These are phyloP conservation scores for Drosophila borealis DNA, from an alignment of 2,888 invertebrate species.

Conservation along the genomic window DNA sequence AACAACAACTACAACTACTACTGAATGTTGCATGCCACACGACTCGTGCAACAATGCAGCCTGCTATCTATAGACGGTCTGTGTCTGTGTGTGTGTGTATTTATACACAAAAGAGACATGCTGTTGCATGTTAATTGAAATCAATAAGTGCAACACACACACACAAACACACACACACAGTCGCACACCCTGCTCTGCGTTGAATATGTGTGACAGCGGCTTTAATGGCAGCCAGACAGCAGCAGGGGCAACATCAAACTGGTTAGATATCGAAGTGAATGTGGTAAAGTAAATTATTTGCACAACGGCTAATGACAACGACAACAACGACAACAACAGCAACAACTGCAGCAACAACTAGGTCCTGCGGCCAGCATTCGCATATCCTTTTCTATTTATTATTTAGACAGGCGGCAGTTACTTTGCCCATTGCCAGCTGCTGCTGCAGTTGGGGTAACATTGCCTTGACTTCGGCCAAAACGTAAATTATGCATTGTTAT, in stretches of 20 bases:
- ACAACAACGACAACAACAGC: conserved; percentile 43
- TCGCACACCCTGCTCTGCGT: conserved; percentile 3
- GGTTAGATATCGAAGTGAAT: conserved; percentile 80
- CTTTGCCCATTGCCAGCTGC: conserved; percentile 66
- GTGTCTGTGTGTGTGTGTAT: conserved; percentile 27
- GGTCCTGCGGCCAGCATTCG: conserved; percentile 42
- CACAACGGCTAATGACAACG: conserved; percentile 80
- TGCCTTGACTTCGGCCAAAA: conserved; percentile 49
- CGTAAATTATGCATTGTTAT: conserved; percentile 78
- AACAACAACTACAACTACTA: conserved; percentile 13
- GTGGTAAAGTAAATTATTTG: conserved; percentile 81
- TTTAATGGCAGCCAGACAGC: conserved; percentile 62
- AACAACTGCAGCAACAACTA: conserved; percentile 27
- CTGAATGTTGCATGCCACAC: conserved; percentile 64
- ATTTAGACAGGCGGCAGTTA: conserved; percentile 76
- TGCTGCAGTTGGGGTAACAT: conserved; percentile 44
- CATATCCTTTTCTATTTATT: conserved; percentile 72
- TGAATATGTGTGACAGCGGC: conserved; percentile 60
- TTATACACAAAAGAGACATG: conserved; percentile 72
- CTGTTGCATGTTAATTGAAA: conserved; percentile 82
- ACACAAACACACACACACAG: conserved; percentile 16
- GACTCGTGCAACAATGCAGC: conserved; percentile 39
- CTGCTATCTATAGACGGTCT: conserved; percentile 6
- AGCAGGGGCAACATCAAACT: conserved; percentile 72
- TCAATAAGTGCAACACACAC: conserved; percentile 75